These are phyloP conservation scores for Myrmecobius fasciatus DNA, from an alignment of 2,113 vertebrate species.

Conservation along the genomic window DNA sequence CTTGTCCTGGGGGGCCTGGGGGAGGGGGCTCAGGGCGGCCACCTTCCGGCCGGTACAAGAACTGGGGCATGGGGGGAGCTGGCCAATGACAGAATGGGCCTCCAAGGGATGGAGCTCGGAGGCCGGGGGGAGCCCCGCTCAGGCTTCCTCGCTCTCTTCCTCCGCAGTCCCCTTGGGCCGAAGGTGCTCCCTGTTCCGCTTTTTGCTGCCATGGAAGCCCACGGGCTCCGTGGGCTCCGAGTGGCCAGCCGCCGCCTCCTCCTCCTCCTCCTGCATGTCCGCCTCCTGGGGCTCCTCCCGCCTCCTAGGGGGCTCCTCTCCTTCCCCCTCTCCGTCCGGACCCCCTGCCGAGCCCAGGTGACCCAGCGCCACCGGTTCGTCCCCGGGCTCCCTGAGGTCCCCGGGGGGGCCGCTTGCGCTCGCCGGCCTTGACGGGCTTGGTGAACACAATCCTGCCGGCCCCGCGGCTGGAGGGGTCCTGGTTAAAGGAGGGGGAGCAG, in stretches of 20 bases:
- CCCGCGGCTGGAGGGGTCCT: conserved; percentile 86
- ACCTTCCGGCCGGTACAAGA: no score
- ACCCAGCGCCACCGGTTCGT: conserved; percentile 74
- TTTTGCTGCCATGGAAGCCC: conserved; percentile 88
- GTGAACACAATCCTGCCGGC: conserved; percentile 89
- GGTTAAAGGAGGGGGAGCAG: conserved; percentile 84
- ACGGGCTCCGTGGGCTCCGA: not conserved
- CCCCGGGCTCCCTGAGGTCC: conserved; percentile 61
- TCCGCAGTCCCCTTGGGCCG: conserved; percentile 81
- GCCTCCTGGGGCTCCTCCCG: not conserved
- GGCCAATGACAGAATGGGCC: no score
- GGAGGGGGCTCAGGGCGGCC: not conserved
- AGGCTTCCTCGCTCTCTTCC: conserved; percentile 68
- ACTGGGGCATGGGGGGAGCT: no score
- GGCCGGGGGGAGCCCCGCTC: conserved; percentile 5
- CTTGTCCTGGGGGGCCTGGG: no score
- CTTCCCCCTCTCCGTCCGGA: conserved; percentile 25
- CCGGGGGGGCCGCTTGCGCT: conserved; percentile 71
- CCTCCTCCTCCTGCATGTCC: not conserved
- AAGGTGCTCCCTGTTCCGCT: conserved; percentile 88
- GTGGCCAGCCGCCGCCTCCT: no score
- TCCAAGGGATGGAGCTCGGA: no score
- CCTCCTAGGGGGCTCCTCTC: not conserved
- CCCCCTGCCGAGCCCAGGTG: conserved; percentile 52
- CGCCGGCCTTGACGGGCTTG: conserved; percentile 81